Base-by-base conservation (phyloP, 1,140 invertebrate genomes). In the Drosophila auraria region DNA sequence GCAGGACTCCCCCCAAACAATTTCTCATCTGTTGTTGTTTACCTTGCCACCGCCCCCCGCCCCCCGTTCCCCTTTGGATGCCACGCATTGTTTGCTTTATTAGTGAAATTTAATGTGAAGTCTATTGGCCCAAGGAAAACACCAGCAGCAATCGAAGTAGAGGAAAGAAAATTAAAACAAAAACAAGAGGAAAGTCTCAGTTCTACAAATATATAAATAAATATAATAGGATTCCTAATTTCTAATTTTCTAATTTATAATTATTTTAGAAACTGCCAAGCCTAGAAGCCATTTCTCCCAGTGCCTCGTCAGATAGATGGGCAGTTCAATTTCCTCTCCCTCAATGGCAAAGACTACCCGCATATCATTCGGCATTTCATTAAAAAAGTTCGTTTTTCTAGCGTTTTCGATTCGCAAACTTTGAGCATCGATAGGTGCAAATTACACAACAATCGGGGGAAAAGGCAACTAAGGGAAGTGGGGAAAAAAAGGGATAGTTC, bases 31-130 rank as follows among this genome's bases (percentile, higher is more conserved):
- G 80, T 65, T 82, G 80, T 78, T 87, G 83, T 76, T 79, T 82
- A 82, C 75, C 82, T 87, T 82, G 38, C 53, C 42, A 5, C 6
- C 36, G 33, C 15, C 49, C 1, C 12, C 9, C 50, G 12, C 23
- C 20, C 40, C 45, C 20, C 1, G 0, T 42, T 51, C 40, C 45
- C 20, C 1, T 20, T 42, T 51, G 68, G 47, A 84, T 82, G 61
- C 75, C 76, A 77, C 68, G 80, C 77, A 87, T 87, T 87, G 83
- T 83, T 87, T 87, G 83, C 83, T 87, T 87, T 87, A 87, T 89
- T 87, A 89, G 84, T 87, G 80, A 77, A 87, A 89, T 83, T 83
- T 83, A 87, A 87, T 87, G 82, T 84, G 64, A 64, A 77, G 63
- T 82, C 80, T 82, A 82, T 80, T 72, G 70, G 68, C 56, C 49